Conservation (phyloP, 1,140 invertebrate species). For the Neodiprion pinetum region DNA sequence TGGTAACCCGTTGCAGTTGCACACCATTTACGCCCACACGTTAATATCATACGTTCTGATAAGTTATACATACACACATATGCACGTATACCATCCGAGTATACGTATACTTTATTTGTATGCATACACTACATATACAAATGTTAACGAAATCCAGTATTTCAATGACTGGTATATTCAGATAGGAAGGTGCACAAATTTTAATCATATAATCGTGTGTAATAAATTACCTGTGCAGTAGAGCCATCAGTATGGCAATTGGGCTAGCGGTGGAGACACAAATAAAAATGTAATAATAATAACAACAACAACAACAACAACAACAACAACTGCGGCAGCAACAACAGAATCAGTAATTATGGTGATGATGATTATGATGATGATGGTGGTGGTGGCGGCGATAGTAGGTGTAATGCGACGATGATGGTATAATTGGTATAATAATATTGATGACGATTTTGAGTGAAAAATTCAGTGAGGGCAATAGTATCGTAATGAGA, state of each 20-base stretch:
- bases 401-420: constrained; percentile 34
- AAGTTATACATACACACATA: not conserved
- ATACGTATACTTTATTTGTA: not conserved
- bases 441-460: not conserved
- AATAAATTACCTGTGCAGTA: constrained; percentile 81
- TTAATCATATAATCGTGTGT: constrained; percentile 61
- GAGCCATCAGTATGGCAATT: constrained; percentile 85
- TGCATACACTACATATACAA: not conserved
- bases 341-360: not conserved
- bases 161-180: not conserved
- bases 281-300: constrained; percentile 53
- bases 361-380: not conserved
- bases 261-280: constrained; percentile 74
- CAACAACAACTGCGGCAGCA: not conserved
- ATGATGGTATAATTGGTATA: constrained; percentile 16
- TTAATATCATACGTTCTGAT: not conserved
- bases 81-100: not conserved
- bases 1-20: not conserved
- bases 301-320: constrained; percentile 62
- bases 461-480: too few species aligned
- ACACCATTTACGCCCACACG: not conserved
- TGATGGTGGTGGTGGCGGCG: constrained; percentile 16
- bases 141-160: not conserved
- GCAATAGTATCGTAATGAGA: too few species aligned
- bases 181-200: constrained; percentile 30